phyloP scores from a whole-genome alignment of 2,113 vertebrate genomes.

The Ahaetulla prasina region DNA sequence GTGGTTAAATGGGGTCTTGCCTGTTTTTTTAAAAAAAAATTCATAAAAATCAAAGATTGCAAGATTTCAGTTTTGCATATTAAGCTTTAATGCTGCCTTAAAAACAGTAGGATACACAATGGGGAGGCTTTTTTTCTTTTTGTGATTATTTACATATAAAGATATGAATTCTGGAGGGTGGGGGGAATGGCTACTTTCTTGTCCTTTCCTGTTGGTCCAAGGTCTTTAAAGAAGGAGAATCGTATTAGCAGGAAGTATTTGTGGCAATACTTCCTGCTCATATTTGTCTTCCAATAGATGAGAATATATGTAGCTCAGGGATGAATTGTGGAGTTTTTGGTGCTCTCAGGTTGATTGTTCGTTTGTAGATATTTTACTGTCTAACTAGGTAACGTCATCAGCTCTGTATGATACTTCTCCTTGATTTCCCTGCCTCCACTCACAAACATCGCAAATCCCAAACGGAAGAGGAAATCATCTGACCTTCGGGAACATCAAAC shows the following conservation, averaged over 20 bases:
- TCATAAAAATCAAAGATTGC: not conserved
- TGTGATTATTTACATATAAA: not conserved
- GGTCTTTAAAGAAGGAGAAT: not conserved
- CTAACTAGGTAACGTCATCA: not conserved
- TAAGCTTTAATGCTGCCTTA: not conserved
- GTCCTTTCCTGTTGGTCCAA: not conserved
- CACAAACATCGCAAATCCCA: slow-evolving; percentile 85
- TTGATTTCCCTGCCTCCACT: slow-evolving; percentile 77
- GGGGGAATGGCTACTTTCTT: not conserved
- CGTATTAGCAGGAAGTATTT: too few species aligned
- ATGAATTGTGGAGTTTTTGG: not conserved
- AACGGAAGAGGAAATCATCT: slow-evolving; percentile 76
- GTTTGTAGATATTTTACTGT: not conserved
- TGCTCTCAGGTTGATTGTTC: not conserved
- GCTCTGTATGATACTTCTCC: slow-evolving; percentile 30
- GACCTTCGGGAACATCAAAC: slow-evolving; percentile 85
- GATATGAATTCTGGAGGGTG: not conserved
- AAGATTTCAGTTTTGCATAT: not conserved
- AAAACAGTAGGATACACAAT: not conserved
- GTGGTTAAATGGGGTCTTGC: not conserved
- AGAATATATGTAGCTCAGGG: not conserved
- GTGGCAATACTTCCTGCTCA: too few species aligned
- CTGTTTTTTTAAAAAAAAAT: not conserved
- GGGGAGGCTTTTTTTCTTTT: not conserved
- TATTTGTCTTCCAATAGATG: slow-evolving; percentile 6